These are phyloP conservation scores for Lagopus leucura DNA, from an alignment of 2,113 vertebrate genomes.

Conservation along the genomic window DNA sequence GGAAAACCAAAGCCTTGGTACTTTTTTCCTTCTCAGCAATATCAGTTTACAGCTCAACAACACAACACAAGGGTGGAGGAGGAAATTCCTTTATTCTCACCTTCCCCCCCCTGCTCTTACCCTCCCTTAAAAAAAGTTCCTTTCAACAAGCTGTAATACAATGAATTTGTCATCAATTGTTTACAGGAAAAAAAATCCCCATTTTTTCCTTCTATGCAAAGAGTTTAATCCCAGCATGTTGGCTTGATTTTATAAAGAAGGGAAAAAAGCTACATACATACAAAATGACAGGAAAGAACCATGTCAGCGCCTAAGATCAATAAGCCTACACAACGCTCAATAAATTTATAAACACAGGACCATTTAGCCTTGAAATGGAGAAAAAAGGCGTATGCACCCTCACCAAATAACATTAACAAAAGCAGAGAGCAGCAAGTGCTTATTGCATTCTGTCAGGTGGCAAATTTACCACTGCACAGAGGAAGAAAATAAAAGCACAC, in stretches of 20 bases:
- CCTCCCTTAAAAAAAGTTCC: background rate
- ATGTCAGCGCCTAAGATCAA: background rate
- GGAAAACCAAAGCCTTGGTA: conserved; percentile 55
- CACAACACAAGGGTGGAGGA: conserved; percentile 75
- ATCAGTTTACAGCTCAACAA: conserved; percentile 75
- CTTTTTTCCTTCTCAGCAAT: conserved; percentile 62
- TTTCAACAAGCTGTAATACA: conserved; percentile 51
- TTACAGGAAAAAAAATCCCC: conserved; percentile 58
- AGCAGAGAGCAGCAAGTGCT: background rate
- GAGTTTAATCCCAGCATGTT: conserved; percentile 54
- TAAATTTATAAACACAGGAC: background rate
- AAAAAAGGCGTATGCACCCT: background rate
- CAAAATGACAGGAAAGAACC: conserved; percentile 17
- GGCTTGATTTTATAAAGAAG: background rate
- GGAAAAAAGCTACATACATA: background rate
- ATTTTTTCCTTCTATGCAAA: conserved; percentile 49
- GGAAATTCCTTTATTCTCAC: conserved; percentile 79
- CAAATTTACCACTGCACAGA: background rate
- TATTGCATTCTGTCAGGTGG: background rate
- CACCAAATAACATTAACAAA: background rate
- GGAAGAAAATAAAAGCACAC: background rate
- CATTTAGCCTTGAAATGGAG: background rate
- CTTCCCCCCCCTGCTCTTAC: background rate
- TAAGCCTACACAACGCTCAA: background rate
- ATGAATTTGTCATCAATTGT: conserved; percentile 71